Evolutionary conservation across 1,140 invertebrate species (phyloP).

Genomic region (Lethrus apterus): DNA sequence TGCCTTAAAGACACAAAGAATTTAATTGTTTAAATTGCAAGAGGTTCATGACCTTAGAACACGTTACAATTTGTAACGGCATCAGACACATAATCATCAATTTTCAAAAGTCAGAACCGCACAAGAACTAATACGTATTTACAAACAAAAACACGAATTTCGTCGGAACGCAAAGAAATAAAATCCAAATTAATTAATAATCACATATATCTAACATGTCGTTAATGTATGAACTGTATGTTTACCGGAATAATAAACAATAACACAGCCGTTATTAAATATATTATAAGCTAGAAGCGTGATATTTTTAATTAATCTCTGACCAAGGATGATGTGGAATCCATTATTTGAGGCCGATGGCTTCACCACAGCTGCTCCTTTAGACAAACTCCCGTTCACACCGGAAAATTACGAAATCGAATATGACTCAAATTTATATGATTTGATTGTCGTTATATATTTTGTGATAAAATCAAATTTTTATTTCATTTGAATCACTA

Average conservation of each 20-base stretch:
- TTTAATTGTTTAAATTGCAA: too few relatives aligned
- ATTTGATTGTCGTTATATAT: too few relatives aligned
- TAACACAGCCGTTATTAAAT: slow-evolving; percentile 15
- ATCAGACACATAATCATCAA: neutral
- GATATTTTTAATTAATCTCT: slow-evolving; percentile 21
- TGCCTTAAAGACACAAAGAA: too few relatives aligned
- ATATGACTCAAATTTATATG: too few relatives aligned
- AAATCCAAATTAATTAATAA: slow-evolving; percentile 2
- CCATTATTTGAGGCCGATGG: slow-evolving; percentile 20
- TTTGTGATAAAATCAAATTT: too few relatives aligned
- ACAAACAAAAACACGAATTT: slow-evolving; percentile 2
- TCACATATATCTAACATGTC: neutral
- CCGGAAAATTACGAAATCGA: slow-evolving; percentile 9
- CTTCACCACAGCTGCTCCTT: slow-evolving; percentile 18
- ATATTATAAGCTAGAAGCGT: slow-evolving; percentile 11
- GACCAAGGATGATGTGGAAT: slow-evolving; percentile 17
- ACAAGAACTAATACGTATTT: neutral
- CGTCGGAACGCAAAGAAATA: neutral
- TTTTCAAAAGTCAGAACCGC: neutral
- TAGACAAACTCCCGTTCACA: slow-evolving; percentile 8
- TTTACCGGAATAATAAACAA: slow-evolving; percentile 14
- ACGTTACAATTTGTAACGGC: too few relatives aligned
- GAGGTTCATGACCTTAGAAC: too few relatives aligned
- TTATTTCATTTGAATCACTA: too few relatives aligned
- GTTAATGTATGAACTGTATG: slow-evolving; percentile 6